Percentiles rank a stretch among this genome's conserved stretches.
Evolutionary conservation across 1,140 invertebrate genomes (phyloP).

Genomic region (Dysdera silvatica): DNA sequence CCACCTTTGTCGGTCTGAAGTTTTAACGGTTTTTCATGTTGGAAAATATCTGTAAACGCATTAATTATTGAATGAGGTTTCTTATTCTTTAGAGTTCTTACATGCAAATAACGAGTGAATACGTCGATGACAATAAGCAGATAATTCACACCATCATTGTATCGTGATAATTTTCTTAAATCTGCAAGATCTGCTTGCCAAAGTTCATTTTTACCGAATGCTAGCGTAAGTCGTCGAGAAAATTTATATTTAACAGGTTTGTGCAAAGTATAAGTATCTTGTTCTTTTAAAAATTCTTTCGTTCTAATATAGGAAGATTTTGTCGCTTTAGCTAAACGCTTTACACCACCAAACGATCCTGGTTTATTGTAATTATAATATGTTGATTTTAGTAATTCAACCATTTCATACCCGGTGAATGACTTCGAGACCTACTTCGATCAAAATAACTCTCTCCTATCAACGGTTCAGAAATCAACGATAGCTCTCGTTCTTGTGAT

Average conservation of each 20-base stretch:
- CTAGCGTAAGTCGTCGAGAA: background rate
- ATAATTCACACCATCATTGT: slow-evolving; percentile 32
- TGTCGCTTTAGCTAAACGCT: background rate
- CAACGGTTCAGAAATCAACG: background rate
- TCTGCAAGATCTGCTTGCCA: slow-evolving; percentile 35
- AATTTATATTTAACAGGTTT: slow-evolving; percentile 31
- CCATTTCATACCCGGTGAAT: too few species aligned
- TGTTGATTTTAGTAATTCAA: too few species aligned
- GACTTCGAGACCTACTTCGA: too few species aligned
- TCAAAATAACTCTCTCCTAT: too few species aligned
- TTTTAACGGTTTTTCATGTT: background rate
- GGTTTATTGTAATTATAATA: slow-evolving; percentile 12
- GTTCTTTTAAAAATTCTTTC: slow-evolving; percentile 25
- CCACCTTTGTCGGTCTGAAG: slow-evolving; percentile 27
- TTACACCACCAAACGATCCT: background rate
- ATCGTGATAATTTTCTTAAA: slow-evolving; percentile 19
- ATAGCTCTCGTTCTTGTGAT: background rate
- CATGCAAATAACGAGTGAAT: slow-evolving; percentile 33
- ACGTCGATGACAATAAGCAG: slow-evolving; percentile 34
- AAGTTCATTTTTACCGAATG: slow-evolving; percentile 29
- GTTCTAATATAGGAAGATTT: background rate
- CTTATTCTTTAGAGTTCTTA: slow-evolving; percentile 31
- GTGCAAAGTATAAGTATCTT: slow-evolving; percentile 33
- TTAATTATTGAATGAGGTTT: slow-evolving; percentile 24
- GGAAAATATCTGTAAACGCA: slow-evolving; percentile 29